Conservation (phyloP, 2,113 vertebrate species). For the Antechinus stuartii region DNA sequence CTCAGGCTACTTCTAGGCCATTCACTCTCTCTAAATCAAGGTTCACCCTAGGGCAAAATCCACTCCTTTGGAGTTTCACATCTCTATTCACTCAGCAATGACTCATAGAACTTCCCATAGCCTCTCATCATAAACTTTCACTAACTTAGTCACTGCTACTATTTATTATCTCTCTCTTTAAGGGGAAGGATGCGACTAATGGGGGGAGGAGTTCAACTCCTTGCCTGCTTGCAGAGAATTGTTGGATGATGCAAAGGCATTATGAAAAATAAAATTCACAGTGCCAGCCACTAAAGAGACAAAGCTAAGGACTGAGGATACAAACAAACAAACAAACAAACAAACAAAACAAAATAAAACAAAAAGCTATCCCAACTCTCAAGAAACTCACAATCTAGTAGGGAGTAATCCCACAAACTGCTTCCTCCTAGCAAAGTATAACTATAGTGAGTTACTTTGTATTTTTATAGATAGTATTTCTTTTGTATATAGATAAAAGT, state of each 20-base stretch:
- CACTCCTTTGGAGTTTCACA: not conserved
- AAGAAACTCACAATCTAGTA: not conserved
- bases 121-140: not conserved
- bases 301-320: not conserved
- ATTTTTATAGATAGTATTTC: not conserved
- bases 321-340: not conserved
- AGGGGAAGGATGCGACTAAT: not conserved
- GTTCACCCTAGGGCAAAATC: not conserved
- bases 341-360: not conserved
- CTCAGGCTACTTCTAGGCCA: not conserved
- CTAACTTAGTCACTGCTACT: not conserved
- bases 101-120: not conserved
- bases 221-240: not conserved
- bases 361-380: not conserved
- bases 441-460: not conserved
- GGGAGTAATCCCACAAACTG: not conserved
- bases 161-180: not conserved
- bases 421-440: no score
- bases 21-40: not conserved
- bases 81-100: not conserved
- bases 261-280: not conserved
- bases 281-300: not conserved
- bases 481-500: not conserved
- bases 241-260: not conserved
- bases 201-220: not conserved